These are phyloP conservation scores for Phlogophora meticulosa DNA, from an alignment of 2,888 invertebrate species.

Conservation along the genomic window DNA sequence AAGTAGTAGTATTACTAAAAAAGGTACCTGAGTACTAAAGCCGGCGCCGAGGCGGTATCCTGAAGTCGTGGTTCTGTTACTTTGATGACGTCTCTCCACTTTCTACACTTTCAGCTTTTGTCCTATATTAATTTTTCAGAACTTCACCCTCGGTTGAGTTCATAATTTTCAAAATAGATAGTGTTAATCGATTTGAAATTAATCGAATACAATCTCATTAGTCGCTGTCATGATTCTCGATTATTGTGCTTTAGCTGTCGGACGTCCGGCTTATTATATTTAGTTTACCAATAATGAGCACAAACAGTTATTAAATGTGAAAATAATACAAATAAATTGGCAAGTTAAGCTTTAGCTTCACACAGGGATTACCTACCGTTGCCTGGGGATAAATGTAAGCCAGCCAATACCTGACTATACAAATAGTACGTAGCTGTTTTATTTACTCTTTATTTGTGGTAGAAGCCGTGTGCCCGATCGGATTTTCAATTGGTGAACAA, in stretches of 20 bases:
- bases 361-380: slow-evolving; percentile 29
- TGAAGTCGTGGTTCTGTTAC: neutral
- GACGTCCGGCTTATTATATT: slow-evolving; percentile 20
- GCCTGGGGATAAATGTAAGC: slow-evolving; percentile 28
- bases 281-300: slow-evolving; percentile 32
- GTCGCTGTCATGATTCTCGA: slow-evolving; percentile 34
- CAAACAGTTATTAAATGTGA: slow-evolving; percentile 33
- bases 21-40: neutral
- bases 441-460: too few relatives aligned
- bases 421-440: slow-evolving; percentile 1
- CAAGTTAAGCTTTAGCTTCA: slow-evolving; percentile 29
- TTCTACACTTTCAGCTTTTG: neutral
- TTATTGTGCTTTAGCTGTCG: slow-evolving; percentile 18
- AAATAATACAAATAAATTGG: slow-evolving; percentile 46
- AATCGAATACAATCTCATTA: slow-evolving; percentile 16
- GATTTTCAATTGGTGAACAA: too few relatives aligned
- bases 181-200: slow-evolving; percentile 5
- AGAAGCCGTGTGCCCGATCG: too few relatives aligned
- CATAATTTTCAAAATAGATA: slow-evolving; percentile 16
- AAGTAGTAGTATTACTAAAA: neutral
- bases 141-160: neutral
- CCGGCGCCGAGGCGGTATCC: too few relatives aligned
- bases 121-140: neutral
- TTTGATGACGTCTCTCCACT: neutral
- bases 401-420: slow-evolving; percentile 17